Evolutionary conservation across 2,888 invertebrate species (phyloP).

Genomic region (Aelia acuminata): DNA sequence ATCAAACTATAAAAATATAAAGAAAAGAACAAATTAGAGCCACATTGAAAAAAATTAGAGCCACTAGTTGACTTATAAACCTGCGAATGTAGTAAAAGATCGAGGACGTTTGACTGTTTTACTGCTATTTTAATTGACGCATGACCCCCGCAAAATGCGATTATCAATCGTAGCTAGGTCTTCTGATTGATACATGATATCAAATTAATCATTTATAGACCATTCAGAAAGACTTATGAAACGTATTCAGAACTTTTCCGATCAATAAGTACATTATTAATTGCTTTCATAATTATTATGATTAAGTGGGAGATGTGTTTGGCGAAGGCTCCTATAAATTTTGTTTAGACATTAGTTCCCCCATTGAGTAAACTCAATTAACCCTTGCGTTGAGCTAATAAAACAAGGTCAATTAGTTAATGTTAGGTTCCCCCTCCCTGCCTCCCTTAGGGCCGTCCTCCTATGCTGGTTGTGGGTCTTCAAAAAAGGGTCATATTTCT

Average conservation of each 20-base stretch:
- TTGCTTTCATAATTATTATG: not conserved
- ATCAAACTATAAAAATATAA: too few species aligned
- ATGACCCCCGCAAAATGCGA: too few species aligned
- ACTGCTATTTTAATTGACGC: too few species aligned
- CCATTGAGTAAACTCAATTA: constrained; percentile 44
- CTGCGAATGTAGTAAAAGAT: too few species aligned
- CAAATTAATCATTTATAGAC: not conserved
- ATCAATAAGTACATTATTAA: not conserved
- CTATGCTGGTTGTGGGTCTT: not conserved
- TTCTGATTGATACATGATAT: too few species aligned
- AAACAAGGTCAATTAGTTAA: constrained; percentile 42
- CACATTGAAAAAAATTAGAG: too few species aligned
- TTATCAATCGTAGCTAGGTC: too few species aligned
- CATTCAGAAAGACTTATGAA: not conserved
- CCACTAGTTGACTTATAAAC: too few species aligned
- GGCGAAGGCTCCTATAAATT: constrained; percentile 18
- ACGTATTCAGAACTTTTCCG: not conserved
- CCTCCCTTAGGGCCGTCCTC: not conserved
- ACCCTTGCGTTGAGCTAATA: constrained; percentile 26
- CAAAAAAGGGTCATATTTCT: constrained; percentile 38
- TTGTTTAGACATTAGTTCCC: constrained; percentile 26
- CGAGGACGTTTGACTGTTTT: too few species aligned
- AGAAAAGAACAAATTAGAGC: too few species aligned
- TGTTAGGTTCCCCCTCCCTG: not conserved
- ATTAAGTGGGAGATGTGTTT: not conserved